Conservation (phyloP, 2,113 vertebrate genomes). For the Alouatta palliata region DNA sequence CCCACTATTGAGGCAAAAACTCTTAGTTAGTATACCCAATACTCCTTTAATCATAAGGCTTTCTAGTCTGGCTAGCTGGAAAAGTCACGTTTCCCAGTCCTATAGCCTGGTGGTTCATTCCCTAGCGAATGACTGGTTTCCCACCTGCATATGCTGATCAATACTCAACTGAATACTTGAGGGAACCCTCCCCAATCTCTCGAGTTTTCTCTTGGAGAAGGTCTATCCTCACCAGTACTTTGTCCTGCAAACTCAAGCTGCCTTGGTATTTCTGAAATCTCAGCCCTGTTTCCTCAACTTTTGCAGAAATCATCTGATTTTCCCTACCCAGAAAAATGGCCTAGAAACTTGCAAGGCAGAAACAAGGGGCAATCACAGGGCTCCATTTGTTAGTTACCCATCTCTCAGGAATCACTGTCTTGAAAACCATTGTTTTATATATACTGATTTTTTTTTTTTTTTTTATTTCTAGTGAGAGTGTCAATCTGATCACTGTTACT, state of each 20-base stretch:
- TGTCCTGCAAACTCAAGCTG: neutral
- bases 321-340: neutral
- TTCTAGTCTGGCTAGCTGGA: neutral
- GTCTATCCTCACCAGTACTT: neutral
- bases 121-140: neutral
- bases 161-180: neutral
- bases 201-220: neutral
- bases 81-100: neutral
- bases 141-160: neutral
- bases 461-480: neutral
- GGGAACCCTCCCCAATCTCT: neutral
- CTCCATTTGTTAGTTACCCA: neutral
- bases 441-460: conserved; percentile 22
- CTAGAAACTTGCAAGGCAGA: neutral
- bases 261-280: neutral
- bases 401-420: neutral
- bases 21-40: neutral
- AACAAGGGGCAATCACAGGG: neutral
- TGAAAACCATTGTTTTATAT: neutral
- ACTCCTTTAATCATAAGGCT: neutral
- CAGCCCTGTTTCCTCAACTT: neutral
- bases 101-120: neutral
- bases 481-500: neutral
- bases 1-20: neutral
- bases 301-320: neutral